phyloP scores from a whole-genome alignment of 2,888 invertebrate species.

The Alcis repandata region DNA sequence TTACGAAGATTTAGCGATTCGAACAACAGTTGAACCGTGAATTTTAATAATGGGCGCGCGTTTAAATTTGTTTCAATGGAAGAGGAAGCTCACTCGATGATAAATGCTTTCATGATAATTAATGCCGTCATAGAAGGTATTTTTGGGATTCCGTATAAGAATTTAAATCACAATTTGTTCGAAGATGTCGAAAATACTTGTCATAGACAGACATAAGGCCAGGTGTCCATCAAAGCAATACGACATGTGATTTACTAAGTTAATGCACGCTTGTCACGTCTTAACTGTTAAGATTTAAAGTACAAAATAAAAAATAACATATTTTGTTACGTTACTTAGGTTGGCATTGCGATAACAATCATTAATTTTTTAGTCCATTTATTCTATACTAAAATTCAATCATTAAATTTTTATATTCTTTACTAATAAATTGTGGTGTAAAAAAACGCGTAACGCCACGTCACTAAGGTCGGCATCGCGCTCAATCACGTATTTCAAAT shows the following conservation, averaged over 20 bases:
- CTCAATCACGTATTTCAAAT: too few relatives aligned
- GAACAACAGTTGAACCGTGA: conserved; percentile 29
- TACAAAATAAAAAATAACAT: too few relatives aligned
- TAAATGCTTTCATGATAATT: conserved; percentile 32
- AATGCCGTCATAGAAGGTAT: conserved; percentile 20
- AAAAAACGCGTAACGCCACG: too few relatives aligned
- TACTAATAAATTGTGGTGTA: too few relatives aligned
- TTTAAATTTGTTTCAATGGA: conserved; percentile 29
- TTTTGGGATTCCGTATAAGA: conserved; percentile 9
- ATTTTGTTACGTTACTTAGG: too few relatives aligned
- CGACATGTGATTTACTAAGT: not conserved
- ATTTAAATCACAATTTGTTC: not conserved
- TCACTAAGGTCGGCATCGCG: too few relatives aligned
- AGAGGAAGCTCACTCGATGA: conserved; percentile 24
- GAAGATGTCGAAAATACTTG: not conserved
- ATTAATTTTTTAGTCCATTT: too few relatives aligned
- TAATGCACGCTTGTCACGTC: not conserved
- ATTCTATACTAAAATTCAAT: too few relatives aligned
- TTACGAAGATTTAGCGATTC: conserved; percentile 47
- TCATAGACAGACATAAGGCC: not conserved
- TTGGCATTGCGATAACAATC: too few relatives aligned
- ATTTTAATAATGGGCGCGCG: conserved; percentile 31
- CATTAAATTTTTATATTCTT: too few relatives aligned
- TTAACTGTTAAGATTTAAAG: too few relatives aligned
- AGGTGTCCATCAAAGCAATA: not conserved